These are phyloP conservation scores for Drosophila grimshawi DNA, from an alignment of 1,140 invertebrate species.

Conservation along the genomic window DNA sequence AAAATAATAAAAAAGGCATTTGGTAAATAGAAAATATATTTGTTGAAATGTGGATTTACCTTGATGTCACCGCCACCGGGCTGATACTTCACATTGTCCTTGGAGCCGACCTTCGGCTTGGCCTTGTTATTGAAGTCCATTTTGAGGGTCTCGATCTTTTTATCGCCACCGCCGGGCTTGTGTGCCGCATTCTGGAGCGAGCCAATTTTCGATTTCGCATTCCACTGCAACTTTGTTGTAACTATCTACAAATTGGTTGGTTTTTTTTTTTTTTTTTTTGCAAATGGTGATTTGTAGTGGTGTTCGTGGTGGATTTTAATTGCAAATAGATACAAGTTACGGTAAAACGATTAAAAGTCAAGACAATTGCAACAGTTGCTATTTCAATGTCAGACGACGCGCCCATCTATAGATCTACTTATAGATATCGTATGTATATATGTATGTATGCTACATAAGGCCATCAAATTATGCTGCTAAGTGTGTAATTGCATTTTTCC, in stretches of 20 bases:
- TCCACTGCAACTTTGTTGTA: slow-evolving; percentile 95
- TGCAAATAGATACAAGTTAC: slow-evolving; percentile 73
- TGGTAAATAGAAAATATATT: neutral
- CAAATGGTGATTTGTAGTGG: slow-evolving; percentile 30
- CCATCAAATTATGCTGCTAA: slow-evolving; percentile 64
- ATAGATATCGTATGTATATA: slow-evolving; percentile 18
- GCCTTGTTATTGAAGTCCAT: slow-evolving; percentile 96
- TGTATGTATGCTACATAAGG: slow-evolving; percentile 56
- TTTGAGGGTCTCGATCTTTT: slow-evolving; percentile 95
- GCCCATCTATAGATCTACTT: slow-evolving; percentile 15
- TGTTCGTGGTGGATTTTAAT: slow-evolving; percentile 33
- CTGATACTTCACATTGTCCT: slow-evolving; percentile 90
- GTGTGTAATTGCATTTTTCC: slow-evolving; percentile 77
- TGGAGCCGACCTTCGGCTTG: slow-evolving; percentile 96
- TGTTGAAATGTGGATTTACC: slow-evolving; percentile 86
- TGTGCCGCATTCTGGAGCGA: slow-evolving; percentile 97
- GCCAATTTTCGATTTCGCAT: slow-evolving; percentile 96
- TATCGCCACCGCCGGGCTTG: slow-evolving; percentile 96
- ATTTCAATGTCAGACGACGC: slow-evolving; percentile 43
- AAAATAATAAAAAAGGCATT: slow-evolving; percentile 49
- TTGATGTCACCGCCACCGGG: slow-evolving; percentile 94
- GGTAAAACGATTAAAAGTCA: slow-evolving; percentile 53
- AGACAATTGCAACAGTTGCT: slow-evolving; percentile 31
- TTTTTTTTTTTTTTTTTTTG: slow-evolving; percentile 28
- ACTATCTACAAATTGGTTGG: slow-evolving; percentile 88